phyloP scores from a whole-genome alignment of 2,113 vertebrate genomes.

The Riparia riparia region DNA sequence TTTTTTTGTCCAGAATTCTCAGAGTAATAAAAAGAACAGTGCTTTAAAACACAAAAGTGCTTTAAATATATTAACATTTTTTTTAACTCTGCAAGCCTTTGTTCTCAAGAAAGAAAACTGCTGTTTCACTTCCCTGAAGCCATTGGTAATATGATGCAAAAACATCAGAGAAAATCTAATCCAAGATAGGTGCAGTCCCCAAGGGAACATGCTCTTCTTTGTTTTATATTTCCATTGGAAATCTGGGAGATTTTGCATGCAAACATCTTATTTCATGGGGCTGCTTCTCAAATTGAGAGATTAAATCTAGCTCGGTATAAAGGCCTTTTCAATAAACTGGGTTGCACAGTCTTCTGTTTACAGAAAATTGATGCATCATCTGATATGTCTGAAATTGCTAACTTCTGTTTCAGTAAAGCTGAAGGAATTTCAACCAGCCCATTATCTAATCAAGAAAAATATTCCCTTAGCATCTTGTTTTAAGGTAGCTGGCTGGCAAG shows the following conservation, averaged over 20 bases:
- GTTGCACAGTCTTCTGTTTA: conserved; percentile 80
- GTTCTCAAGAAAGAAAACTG: conserved; percentile 79
- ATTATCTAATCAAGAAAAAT: conserved; percentile 80
- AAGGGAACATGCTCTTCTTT: conserved; percentile 78
- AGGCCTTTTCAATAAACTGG: conserved; percentile 82
- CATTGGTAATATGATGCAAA: conserved; percentile 83
- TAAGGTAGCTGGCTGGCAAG: conserved; percentile 74
- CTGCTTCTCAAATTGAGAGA: conserved; percentile 86
- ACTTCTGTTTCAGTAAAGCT: conserved; percentile 79
- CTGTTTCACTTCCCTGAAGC: conserved; percentile 82
- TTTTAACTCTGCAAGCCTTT: conserved; percentile 74
- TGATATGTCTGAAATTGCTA: conserved; percentile 80
- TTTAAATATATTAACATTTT: conserved; percentile 75
- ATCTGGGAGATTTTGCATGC: conserved; percentile 83
- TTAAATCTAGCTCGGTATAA: conserved; percentile 80
- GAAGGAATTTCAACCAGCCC: conserved; percentile 77
- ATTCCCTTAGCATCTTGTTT: conserved; percentile 76
- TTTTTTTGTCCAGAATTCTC: conserved; percentile 57
- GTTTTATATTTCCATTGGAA: conserved; percentile 85
- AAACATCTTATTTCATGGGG: conserved; percentile 87
- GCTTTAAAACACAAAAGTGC: conserved; percentile 39
- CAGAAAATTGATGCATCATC: conserved; percentile 82
- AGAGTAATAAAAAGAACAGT: conserved; percentile 69
- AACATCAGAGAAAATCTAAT: conserved; percentile 84
- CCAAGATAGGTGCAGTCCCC: conserved; percentile 82